phyloP scores from a whole-genome alignment of 2,113 vertebrate genomes.

The Butorides virescens region DNA sequence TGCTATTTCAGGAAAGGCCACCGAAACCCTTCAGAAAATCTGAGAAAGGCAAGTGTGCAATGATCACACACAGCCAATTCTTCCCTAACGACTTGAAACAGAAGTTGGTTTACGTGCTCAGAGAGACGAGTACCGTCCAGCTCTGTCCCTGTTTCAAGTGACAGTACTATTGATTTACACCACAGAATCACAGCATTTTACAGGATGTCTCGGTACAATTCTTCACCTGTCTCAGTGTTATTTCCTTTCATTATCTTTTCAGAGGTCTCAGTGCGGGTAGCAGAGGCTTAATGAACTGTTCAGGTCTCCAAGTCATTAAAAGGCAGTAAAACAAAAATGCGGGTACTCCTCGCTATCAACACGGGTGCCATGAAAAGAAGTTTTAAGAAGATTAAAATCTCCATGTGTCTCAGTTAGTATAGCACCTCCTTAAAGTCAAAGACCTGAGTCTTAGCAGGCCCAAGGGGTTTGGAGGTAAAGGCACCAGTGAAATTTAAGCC shows the following conservation, averaged over 20 bases:
- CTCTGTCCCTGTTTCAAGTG: not conserved
- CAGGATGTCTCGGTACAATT: not conserved
- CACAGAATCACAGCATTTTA: not conserved
- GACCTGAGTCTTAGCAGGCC: not conserved
- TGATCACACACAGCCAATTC: not conserved
- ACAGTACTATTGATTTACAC: not conserved
- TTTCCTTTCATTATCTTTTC: not conserved
- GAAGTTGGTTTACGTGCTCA: not conserved
- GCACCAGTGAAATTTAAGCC: not conserved
- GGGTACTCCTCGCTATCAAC: not conserved
- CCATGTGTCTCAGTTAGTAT: fast-evolving
- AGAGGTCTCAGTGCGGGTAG: not conserved
- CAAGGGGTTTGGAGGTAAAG: not conserved
- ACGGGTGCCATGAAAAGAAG: not conserved
- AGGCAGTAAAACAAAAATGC: not conserved
- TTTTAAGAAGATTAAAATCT: not conserved
- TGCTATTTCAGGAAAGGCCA: not conserved
- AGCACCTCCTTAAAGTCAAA: not conserved
- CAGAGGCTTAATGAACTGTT: not conserved
- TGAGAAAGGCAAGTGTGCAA: not conserved
- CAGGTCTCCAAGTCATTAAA: not conserved
- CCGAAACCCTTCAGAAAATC: not conserved
- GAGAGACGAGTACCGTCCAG: fast-evolving
- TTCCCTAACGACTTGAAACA: not conserved
- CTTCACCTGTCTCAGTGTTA: not conserved